phyloP scores from a whole-genome alignment of 1,140 invertebrate genomes.

The Oppia nitens region DNA sequence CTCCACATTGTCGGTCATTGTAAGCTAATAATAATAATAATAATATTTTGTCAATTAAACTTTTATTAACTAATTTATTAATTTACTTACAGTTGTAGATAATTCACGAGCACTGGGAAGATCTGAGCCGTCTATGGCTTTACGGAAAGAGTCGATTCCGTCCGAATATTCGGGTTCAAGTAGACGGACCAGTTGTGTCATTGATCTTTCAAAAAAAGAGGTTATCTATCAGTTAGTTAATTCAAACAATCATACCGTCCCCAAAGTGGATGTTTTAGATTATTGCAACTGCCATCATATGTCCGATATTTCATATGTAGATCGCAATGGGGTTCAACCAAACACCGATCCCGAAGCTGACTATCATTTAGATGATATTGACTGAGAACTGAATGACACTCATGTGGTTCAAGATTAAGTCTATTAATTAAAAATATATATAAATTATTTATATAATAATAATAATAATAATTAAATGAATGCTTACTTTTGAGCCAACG shows the following conservation, averaged over 20 bases:
- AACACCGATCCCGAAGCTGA: slow-evolving; percentile 2
- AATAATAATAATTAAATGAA: too few relatives aligned
- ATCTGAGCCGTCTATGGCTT: slow-evolving; percentile 11
- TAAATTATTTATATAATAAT: too few relatives aligned
- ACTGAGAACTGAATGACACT: too few relatives aligned
- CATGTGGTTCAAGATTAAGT: too few relatives aligned
- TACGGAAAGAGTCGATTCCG: slow-evolving; percentile 20
- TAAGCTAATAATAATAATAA: slow-evolving; percentile 8
- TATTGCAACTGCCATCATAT: slow-evolving; percentile 56
- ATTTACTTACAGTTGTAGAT: slow-evolving; percentile 2
- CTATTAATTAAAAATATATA: too few relatives aligned
- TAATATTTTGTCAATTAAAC: background rate
- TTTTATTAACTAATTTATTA: background rate
- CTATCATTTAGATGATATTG: slow-evolving; percentile 9
- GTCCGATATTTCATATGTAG: slow-evolving; percentile 34
- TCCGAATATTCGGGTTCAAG: slow-evolving; percentile 28
- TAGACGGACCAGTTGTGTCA: slow-evolving; percentile 27
- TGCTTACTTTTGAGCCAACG: background rate
- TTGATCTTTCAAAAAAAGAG: too few relatives aligned
- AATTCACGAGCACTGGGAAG: slow-evolving; percentile 20
- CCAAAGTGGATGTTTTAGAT: slow-evolving; percentile 37
- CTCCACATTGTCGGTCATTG: slow-evolving; percentile 17
- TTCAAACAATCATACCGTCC: too few relatives aligned
- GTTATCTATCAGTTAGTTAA: too few relatives aligned
- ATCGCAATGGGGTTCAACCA: background rate